A percentile compares a stretch with the other conserved stretches of the same genome.
phyloP scores from a whole-genome alignment of 2,888 invertebrate genomes.

The Agrotis puta region DNA sequence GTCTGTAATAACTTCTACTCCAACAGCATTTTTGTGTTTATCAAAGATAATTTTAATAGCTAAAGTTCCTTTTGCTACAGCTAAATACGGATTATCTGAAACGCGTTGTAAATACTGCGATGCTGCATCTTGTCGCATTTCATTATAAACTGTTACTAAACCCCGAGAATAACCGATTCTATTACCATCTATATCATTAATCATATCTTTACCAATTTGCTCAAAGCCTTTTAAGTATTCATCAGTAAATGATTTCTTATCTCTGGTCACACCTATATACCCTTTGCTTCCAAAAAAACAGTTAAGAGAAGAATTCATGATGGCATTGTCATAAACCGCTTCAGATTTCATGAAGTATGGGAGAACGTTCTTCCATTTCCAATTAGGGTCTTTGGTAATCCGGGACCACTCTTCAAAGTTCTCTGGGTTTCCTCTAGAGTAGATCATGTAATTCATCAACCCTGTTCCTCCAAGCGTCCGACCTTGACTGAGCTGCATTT shows the following conservation, averaged over 20 bases:
- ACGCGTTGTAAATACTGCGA: conserved; percentile 41
- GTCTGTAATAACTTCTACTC: conserved; percentile 48
- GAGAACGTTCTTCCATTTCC: conserved; percentile 52
- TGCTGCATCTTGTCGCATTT: conserved; percentile 40
- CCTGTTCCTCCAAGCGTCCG: conserved; percentile 56
- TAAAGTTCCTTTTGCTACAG: conserved; percentile 45
- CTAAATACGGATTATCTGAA: conserved; percentile 30
- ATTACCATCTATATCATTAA: conserved; percentile 46
- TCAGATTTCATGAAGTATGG: conserved; percentile 57
- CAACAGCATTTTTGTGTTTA: conserved; percentile 47
- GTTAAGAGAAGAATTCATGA: conserved; percentile 31
- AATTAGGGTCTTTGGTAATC: conserved; percentile 44
- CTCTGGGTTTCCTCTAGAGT: conserved; percentile 44
- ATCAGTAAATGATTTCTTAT: conserved; percentile 4
- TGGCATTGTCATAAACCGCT: conserved; percentile 37
- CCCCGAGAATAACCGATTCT: conserved; percentile 40
- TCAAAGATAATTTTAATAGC: conserved; percentile 59
- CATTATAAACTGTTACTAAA: conserved; percentile 32
- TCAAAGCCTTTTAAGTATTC: conserved; percentile 44
- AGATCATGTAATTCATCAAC: conserved; percentile 41
- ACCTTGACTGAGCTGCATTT: conserved; percentile 24
- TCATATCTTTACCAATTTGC: conserved; percentile 43
- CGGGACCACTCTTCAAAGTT: conserved; percentile 48
- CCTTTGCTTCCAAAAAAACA: conserved; percentile 47
- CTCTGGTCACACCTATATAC: conserved; percentile 50